Evolutionary conservation across 2,113 vertebrate species (phyloP).

Genomic region (Campylomormyrus numenius): DNA sequence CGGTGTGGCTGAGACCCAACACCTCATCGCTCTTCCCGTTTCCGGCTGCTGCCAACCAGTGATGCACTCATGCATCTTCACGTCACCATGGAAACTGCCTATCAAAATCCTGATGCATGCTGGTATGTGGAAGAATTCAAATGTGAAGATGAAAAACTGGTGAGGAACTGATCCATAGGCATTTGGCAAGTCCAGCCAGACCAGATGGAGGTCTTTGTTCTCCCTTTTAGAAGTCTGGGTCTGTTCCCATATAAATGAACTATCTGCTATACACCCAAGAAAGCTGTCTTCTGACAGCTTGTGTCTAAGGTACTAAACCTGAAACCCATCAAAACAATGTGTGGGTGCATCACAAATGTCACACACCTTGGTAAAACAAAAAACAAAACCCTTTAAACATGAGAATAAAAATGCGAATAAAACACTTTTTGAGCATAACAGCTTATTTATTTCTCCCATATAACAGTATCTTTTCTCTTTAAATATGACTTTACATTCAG

Average conservation of each 20-base stretch:
- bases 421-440: background rate
- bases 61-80: background rate
- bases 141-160: slow-evolving; percentile 14
- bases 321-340: background rate
- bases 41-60: background rate
- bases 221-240: background rate
- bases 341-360: background rate
- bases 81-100: background rate
- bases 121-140: slow-evolving; percentile 18
- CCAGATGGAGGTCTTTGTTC: background rate
- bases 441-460: slow-evolving; percentile 35
- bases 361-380: background rate
- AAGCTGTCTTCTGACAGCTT: background rate
- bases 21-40: background rate
- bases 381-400: background rate
- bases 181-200: slow-evolving; percentile 8
- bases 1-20: background rate
- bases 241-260: slow-evolving; percentile 2
- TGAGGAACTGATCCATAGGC: slow-evolving; percentile 7
- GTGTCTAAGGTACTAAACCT: background rate
- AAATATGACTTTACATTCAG: slow-evolving; percentile 63
- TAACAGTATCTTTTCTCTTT: slow-evolving; percentile 51
- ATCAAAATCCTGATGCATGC: background rate
- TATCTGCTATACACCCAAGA: background rate
- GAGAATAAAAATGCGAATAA: background rate